A percentile compares a stretch with the other conserved stretches of the same genome.
phyloP scores from a whole-genome alignment of 2,113 vertebrate species.

The Sciurus niger region DNA sequence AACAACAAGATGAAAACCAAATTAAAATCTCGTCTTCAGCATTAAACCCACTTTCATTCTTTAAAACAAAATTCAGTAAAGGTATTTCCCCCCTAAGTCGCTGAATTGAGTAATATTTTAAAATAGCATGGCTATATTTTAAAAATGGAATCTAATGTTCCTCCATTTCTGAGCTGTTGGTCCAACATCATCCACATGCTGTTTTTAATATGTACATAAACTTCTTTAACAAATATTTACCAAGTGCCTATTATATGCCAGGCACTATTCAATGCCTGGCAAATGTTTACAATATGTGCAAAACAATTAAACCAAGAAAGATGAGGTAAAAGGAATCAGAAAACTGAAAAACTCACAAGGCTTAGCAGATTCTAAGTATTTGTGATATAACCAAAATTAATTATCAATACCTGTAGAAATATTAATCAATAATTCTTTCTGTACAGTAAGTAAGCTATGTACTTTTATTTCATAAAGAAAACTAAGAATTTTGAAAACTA shows the following conservation, averaged over 20 bases:
- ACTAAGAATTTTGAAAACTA: constrained; percentile 18
- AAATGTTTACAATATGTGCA: constrained; percentile 11
- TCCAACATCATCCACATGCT: constrained; percentile 15
- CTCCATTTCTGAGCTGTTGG: constrained; percentile 14
- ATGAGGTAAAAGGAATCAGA: constrained; percentile 41
- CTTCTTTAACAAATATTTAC: constrained; percentile 56
- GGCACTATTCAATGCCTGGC: constrained; percentile 31
- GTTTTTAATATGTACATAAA: constrained; percentile 49
- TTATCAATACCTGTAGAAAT: neutral
- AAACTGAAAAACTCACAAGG: constrained; percentile 7
- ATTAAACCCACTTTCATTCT: constrained; percentile 4
- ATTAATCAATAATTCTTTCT: constrained; percentile 15
- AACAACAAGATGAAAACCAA: constrained; percentile 35
- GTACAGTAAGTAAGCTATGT: neutral
- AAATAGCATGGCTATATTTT: constrained; percentile 32
- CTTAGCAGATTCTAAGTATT: constrained; percentile 21
- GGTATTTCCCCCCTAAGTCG: no score
- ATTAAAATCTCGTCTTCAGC: constrained; percentile 24
- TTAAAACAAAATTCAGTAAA: constrained; percentile 18
- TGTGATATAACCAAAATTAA: constrained; percentile 43
- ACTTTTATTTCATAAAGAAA: constrained; percentile 34
- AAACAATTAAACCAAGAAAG: constrained; percentile 60
- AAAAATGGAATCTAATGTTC: neutral
- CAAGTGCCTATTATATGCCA: neutral
- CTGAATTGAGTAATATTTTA: neutral